Conservation (phyloP, 1,140 invertebrate species). For the Pseudomyrmex concolor region DNA sequence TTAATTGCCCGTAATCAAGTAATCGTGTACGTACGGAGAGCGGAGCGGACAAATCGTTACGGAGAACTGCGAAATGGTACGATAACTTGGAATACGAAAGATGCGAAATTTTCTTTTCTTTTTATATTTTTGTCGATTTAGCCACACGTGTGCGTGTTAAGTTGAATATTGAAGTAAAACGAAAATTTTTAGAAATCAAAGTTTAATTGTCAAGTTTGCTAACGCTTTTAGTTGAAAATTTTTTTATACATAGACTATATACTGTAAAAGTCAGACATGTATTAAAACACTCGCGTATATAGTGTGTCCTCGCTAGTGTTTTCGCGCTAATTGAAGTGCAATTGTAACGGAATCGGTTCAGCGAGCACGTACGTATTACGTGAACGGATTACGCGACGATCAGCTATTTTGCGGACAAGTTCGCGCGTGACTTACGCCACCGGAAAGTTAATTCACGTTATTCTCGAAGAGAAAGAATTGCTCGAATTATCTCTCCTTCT, state of each 20-base stretch:
- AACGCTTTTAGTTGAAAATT: no score
- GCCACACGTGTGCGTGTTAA: no score
- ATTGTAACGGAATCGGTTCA: constrained; percentile 33
- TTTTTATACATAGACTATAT: no score
- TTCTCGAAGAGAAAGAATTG: constrained; percentile 13
- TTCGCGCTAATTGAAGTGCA: constrained; percentile 35
- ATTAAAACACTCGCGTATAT: not conserved
- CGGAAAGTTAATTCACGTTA: constrained; percentile 41
- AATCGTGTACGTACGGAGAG: not conserved
- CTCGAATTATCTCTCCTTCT: not conserved
- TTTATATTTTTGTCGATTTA: no score
- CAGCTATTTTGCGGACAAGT: constrained; percentile 50
- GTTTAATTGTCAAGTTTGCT: no score
- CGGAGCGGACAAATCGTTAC: constrained; percentile 12
- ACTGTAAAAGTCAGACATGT: no score
- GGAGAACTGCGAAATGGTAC: constrained; percentile 23
- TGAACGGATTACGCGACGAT: constrained; percentile 48
- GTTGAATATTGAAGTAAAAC: no score
- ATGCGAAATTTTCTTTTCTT: no score
- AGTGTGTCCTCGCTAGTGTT: not conserved
- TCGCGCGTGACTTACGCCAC: constrained; percentile 26
- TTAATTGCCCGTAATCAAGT: constrained; percentile 47
- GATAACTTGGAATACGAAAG: not conserved
- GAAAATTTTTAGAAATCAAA: no score
- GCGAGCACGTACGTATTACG: constrained; percentile 40